phyloP scores from a whole-genome alignment of 2,797 vertebrate genomes.

The Leucoraja ocellata region DNA sequence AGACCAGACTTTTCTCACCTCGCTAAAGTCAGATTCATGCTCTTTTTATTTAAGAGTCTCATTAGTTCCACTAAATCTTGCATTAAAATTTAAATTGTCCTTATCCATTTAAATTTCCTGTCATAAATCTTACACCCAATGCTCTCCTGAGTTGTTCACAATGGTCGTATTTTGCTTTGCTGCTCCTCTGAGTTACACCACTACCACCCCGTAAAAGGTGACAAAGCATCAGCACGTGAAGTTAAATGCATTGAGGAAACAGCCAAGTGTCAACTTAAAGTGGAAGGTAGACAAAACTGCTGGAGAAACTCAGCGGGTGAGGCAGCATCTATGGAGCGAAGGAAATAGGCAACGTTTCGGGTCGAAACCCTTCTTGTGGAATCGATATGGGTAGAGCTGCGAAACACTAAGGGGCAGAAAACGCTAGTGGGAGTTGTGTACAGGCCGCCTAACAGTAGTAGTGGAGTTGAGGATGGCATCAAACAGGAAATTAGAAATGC shows the following conservation, averaged over 20 bases:
- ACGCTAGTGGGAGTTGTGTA: no score
- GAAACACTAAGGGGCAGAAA: no score
- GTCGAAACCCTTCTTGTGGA: no score
- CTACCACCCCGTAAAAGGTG: neutral
- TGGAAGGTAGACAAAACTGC: no score
- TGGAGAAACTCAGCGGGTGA: no score
- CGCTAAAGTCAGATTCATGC: neutral
- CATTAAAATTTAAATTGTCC: neutral
- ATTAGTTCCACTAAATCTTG: neutral
- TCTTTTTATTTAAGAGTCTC: neutral
- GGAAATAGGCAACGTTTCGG: no score
- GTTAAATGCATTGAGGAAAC: neutral
- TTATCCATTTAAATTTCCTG: neutral
- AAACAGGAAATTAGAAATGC: no score
- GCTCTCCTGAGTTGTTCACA: neutral
- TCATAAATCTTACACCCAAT: conserved; percentile 17
- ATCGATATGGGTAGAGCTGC: no score
- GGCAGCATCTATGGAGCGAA: no score
- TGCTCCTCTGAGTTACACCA: neutral
- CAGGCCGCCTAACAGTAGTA: no score
- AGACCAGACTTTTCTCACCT: neutral
- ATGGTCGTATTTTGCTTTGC: neutral
- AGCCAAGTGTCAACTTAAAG: neutral
- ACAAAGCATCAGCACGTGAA: neutral
- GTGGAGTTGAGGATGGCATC: no score